Conservation (phyloP, 2,797 vertebrate genomes). For the Myotis daubentonii region DNA sequence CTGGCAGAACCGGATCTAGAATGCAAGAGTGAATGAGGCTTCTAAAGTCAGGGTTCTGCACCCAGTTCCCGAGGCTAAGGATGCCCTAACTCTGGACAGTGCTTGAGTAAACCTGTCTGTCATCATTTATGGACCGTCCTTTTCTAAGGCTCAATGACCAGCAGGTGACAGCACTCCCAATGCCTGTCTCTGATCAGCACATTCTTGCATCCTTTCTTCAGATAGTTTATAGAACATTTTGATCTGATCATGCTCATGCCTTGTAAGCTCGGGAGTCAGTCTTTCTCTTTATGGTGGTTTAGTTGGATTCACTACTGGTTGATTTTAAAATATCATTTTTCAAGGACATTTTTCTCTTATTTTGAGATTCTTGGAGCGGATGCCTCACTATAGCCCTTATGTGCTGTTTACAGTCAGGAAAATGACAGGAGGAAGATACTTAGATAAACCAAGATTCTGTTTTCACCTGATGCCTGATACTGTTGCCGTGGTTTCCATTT, state of each 20-base stretch:
- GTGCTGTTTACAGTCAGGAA: neutral
- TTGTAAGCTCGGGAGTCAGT: neutral
- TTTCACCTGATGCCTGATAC: neutral
- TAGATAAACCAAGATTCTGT: neutral
- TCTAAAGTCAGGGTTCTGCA: neutral
- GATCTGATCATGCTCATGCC: constrained; percentile 42
- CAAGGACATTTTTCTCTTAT: neutral
- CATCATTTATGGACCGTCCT: neutral
- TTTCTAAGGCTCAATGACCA: neutral
- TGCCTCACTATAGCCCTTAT: neutral
- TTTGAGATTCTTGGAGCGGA: neutral
- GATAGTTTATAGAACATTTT: constrained; percentile 22
- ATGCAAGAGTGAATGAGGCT: neutral
- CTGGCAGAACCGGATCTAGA: neutral
- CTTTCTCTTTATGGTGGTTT: constrained; percentile 30
- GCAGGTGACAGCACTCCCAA: neutral
- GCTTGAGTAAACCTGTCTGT: neutral
- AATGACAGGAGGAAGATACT: neutral
- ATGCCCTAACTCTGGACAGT: neutral
- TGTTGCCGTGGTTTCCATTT: neutral
- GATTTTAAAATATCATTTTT: constrained; percentile 56
- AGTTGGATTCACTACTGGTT: constrained; percentile 43
- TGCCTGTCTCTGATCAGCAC: neutral
- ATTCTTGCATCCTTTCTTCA: constrained; percentile 40
- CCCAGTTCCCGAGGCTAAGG: neutral